Evolutionary conservation across 1,140 invertebrate genomes (phyloP).

Genomic region (Elymnias hypermnestra): DNA sequence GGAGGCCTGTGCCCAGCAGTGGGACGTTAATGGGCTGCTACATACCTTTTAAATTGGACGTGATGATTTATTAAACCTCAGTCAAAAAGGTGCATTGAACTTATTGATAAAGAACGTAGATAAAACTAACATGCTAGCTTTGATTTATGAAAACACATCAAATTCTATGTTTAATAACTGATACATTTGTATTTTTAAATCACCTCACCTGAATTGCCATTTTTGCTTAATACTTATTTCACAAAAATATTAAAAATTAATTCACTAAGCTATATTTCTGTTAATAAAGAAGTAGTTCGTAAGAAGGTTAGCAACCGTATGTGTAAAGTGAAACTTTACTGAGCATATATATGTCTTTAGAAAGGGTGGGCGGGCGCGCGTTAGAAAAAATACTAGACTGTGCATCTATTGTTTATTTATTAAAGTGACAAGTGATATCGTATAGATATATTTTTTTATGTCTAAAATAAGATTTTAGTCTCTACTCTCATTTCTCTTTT

Average conservation of each 20-base stretch:
- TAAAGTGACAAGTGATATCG: constrained; percentile 8
- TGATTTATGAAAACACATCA: no score
- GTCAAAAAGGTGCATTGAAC: no score
- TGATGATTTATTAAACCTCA: no score
- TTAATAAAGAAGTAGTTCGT: background rate
- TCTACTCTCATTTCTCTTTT: no score
- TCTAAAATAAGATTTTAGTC: no score
- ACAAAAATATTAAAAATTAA: constrained; percentile 27
- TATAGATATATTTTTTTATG: background rate
- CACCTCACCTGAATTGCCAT: constrained; percentile 50
- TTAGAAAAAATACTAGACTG: constrained; percentile 9
- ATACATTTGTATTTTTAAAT: no score
- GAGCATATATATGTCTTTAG: constrained; percentile 41
- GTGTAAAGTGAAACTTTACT: constrained; percentile 39
- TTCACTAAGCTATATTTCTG: constrained; percentile 20
- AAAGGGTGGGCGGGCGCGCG: constrained; percentile 27
- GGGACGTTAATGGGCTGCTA: no score
- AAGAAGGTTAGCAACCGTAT: constrained; percentile 34
- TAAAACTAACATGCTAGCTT: no score
- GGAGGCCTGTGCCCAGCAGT: no score
- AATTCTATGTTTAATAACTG: no score
- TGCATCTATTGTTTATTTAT: constrained; percentile 15
- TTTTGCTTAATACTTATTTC: constrained; percentile 21
- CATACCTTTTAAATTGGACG: no score
- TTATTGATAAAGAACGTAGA: no score